Conservation (phyloP, 2,888 invertebrate genomes). For the Bugulina stolonifera region DNA sequence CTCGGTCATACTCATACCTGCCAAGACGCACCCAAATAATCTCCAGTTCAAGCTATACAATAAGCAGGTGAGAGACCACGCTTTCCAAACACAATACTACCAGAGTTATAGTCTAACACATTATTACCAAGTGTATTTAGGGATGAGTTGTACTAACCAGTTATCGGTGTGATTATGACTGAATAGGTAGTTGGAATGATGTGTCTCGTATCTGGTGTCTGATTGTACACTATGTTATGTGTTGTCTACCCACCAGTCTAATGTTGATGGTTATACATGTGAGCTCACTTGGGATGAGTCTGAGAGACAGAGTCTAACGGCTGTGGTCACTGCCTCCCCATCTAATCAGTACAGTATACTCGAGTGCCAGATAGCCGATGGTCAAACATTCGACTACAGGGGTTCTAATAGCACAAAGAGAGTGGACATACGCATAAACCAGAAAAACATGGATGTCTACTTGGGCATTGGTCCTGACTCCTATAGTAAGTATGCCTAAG, state of each 20-base stretch:
- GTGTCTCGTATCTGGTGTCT: too few species aligned
- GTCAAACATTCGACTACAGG: neutral
- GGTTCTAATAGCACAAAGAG: neutral
- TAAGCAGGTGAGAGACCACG: neutral
- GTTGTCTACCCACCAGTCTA: neutral
- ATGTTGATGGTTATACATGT: neutral
- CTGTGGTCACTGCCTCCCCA: neutral
- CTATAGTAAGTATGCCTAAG: neutral
- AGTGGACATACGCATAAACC: neutral
- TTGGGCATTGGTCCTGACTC: neutral
- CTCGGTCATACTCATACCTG: constrained; percentile 80
- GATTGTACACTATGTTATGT: too few species aligned
- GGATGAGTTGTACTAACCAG: too few species aligned
- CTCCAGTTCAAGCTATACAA: neutral
- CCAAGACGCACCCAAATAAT: constrained; percentile 45
- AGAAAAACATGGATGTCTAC: neutral
- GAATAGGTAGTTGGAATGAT: too few species aligned
- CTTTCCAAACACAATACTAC: too few species aligned
- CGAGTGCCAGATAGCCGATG: neutral
- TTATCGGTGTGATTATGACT: too few species aligned
- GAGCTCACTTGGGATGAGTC: neutral
- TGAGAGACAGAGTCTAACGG: neutral
- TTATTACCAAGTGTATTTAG: too few species aligned
- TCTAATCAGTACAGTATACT: neutral
- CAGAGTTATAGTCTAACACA: too few species aligned